Evolutionary conservation across 2,797 vertebrate genomes (phyloP).

Genomic region (Rhabdomys pumilio): DNA sequence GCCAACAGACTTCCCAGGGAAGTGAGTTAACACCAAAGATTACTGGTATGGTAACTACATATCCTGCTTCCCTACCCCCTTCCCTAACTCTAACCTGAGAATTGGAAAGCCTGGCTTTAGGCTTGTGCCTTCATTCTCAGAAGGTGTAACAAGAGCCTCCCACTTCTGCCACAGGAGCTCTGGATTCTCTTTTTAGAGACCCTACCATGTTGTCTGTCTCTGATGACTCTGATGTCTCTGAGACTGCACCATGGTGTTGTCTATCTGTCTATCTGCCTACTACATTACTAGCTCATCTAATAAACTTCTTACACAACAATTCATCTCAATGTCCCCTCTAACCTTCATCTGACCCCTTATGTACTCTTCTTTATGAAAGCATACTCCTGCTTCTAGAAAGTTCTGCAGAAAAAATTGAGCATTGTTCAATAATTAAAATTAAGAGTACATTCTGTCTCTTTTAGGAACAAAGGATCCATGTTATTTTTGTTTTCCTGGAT

Average conservation of each 20-base stretch:
- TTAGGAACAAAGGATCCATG: not conserved
- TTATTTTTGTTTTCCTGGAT: not conserved
- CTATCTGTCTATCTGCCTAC: not conserved
- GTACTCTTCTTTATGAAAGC: not conserved
- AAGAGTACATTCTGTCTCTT: not conserved
- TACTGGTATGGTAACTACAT: too few relatives aligned
- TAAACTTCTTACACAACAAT: not conserved
- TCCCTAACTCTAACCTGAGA: too few relatives aligned
- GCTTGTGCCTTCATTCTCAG: not conserved
- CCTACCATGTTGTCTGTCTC: not conserved
- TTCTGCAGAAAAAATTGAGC: not conserved
- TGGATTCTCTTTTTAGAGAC: not conserved
- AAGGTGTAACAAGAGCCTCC: not conserved
- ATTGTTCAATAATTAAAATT: slow-evolving; percentile 5
- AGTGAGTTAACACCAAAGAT: not conserved
- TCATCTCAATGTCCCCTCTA: not conserved
- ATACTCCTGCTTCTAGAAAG: not conserved
- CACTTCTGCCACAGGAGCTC: not conserved
- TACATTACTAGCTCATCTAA: not conserved
- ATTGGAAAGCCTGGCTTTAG: not conserved
- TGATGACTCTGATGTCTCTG: too few relatives aligned
- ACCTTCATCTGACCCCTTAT: not conserved
- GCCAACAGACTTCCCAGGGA: not conserved
- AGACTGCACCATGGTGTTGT: not conserved
- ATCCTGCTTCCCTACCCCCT: not conserved